phyloP scores from a whole-genome alignment of 2,113 vertebrate genomes.

The Chaetorhynchus papuensis region DNA sequence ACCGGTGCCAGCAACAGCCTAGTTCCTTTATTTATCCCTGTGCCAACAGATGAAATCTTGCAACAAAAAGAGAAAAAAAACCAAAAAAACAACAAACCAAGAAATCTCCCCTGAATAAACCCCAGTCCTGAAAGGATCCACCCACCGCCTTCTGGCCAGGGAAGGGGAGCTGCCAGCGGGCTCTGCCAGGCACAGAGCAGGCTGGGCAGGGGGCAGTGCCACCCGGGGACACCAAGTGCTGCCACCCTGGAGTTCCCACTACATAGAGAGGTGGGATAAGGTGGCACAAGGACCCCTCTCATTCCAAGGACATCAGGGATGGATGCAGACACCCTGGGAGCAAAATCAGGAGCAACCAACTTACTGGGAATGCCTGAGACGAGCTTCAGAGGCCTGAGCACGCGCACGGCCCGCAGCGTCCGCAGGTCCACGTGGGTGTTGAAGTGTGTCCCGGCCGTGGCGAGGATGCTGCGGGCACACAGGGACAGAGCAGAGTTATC shows the following conservation, averaged over 20 bases:
- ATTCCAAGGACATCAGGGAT: fast-evolving
- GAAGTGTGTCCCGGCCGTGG: conserved; percentile 92
- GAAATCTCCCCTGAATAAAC: not conserved
- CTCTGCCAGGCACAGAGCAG: not conserved
- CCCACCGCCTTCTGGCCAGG: not conserved
- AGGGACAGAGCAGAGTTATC: conserved; percentile 40
- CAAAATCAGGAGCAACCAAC: conserved; percentile 5
- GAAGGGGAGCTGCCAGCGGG: not conserved
- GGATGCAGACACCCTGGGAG: fast-evolving
- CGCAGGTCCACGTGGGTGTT: conserved; percentile 96
- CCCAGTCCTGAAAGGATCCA: conserved; percentile 28
- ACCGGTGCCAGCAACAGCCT: not conserved
- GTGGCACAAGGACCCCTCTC: not conserved
- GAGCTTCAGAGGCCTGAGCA: conserved; percentile 93
- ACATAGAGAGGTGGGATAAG: not conserved
- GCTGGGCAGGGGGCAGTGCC: not conserved
- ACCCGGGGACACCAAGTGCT: fast-evolving
- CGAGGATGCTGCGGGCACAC: conserved; percentile 85
- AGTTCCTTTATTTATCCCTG: not conserved
- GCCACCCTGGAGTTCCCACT: not conserved
- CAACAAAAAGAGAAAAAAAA: not conserved
- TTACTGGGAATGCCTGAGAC: conserved; percentile 97
- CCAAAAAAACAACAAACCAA: not conserved
- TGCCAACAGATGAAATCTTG: not conserved
- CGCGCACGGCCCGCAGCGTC: conserved; percentile 91